Percentiles rank a stretch among this genome's conserved stretches.
These are phyloP conservation scores for Stichopus chloronotus DNA, from an alignment of 35 echinoderm and acorn worm genomes.

Conservation along the genomic window DNA sequence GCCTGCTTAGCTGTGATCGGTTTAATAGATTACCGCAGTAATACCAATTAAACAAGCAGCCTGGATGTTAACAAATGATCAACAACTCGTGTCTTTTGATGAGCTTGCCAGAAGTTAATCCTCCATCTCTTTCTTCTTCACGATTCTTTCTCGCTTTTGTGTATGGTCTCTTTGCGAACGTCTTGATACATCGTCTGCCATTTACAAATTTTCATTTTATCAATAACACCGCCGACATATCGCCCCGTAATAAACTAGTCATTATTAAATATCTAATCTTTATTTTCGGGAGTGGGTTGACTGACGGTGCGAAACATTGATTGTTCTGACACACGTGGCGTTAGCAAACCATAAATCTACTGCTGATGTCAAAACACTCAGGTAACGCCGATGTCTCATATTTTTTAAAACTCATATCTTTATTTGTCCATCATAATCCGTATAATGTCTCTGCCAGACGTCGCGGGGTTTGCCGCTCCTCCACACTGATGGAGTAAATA, in stretches of 20 bases:
- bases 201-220: slow-evolving; percentile 21
- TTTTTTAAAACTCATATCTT: not conserved
- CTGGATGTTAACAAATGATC: slow-evolving; percentile 41
- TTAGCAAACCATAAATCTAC: slow-evolving; percentile 12
- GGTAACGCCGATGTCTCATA: not conserved
- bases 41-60: slow-evolving; percentile 43
- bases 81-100: slow-evolving; percentile 18
- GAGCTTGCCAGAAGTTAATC: not conserved
- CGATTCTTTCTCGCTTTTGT: not conserved
- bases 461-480: no score
- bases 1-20: not conserved
- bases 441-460: slow-evolving; percentile 5
- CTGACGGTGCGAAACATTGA: slow-evolving; percentile 27
- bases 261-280: slow-evolving; percentile 37
- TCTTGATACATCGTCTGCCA: slow-evolving; percentile 13
- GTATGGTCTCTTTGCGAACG: not conserved
- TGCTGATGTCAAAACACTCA: slow-evolving; percentile 11
- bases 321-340: slow-evolving; percentile 19
- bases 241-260: not conserved
- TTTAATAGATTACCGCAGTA: slow-evolving; percentile 17
- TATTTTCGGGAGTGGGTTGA: slow-evolving; percentile 17
- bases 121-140: not conserved
- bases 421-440: not conserved
- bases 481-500: not conserved
- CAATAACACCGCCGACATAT: slow-evolving; percentile 16